Conservation (phyloP, 2,797 vertebrate genomes). For the Microctenopoma lineatum region DNA sequence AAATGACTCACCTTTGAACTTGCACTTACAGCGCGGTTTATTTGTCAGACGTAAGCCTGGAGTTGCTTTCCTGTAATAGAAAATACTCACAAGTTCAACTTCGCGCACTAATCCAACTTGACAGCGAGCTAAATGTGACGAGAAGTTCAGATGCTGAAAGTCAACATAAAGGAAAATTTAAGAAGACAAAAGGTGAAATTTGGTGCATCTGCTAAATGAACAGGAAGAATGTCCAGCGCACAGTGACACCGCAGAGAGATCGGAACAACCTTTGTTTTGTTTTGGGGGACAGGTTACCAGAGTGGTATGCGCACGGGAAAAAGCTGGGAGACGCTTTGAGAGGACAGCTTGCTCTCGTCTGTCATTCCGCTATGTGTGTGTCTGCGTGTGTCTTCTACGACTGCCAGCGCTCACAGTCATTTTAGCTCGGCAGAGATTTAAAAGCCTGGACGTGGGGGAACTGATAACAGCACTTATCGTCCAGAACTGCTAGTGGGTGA, state of each 20-base stretch:
- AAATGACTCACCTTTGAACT: constrained; percentile 63
- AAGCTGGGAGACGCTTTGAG: constrained; percentile 37
- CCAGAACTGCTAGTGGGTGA: constrained; percentile 47
- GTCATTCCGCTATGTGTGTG: constrained; percentile 37
- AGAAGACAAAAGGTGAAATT: constrained; percentile 45
- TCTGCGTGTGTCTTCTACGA: constrained; percentile 4
- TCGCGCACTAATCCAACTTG: constrained; percentile 58
- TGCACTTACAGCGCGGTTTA: constrained; percentile 58
- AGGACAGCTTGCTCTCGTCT: constrained; percentile 32
- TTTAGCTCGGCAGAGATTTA: constrained; percentile 47
- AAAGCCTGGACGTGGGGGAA: constrained; percentile 40
- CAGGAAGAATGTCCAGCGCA: neutral
- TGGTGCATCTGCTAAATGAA: constrained; percentile 25
- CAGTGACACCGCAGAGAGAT: neutral
- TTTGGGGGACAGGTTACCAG: constrained; percentile 30
- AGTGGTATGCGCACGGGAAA: no score
- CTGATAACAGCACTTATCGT: constrained; percentile 52
- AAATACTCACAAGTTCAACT: constrained; percentile 47
- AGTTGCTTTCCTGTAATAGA: constrained; percentile 42
- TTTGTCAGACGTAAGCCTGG: constrained; percentile 58
- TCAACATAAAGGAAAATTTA: constrained; percentile 10
- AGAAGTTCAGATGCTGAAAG: constrained; percentile 51
- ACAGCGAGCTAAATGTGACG: constrained; percentile 56
- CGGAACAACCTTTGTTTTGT: constrained; percentile 40
- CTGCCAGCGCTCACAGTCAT: constrained; percentile 34